A percentile compares a stretch with the other conserved stretches of the same genome.
These are phyloP conservation scores for Helicoverpa zea DNA, from an alignment of 1,140 invertebrate species.

Conservation along the genomic window DNA sequence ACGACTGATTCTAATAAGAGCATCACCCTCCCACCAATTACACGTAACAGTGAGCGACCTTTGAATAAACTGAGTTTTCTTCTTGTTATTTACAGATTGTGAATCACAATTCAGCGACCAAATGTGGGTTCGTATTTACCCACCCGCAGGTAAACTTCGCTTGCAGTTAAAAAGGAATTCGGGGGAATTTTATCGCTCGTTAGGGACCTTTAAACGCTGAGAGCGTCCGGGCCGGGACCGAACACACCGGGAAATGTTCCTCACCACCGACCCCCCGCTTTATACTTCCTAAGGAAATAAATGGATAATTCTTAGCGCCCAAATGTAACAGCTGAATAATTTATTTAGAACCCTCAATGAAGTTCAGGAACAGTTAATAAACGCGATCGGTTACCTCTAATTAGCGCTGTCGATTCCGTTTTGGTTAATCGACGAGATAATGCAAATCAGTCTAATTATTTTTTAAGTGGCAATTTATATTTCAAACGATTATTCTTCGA, in stretches of 20 bases:
- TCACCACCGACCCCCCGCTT: slow-evolving; percentile 17
- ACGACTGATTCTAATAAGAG: slow-evolving; percentile 46
- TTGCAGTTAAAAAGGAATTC: slow-evolving; percentile 81
- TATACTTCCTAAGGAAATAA: slow-evolving; percentile 50
- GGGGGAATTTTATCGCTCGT: slow-evolving; percentile 81
- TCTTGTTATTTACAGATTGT: slow-evolving; percentile 71
- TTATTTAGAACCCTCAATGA: slow-evolving; percentile 39
- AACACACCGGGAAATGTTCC: slow-evolving; percentile 34
- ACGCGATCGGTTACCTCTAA: slow-evolving; percentile 3
- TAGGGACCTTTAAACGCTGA: slow-evolving; percentile 75
- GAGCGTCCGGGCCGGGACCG: slow-evolving; percentile 55
- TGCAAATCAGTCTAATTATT: too few relatives aligned
- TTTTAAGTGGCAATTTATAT: too few relatives aligned
- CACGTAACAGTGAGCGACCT: slow-evolving; percentile 54
- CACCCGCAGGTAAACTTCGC: slow-evolving; percentile 78
- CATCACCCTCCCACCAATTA: slow-evolving; percentile 49
- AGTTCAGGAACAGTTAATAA: slow-evolving; percentile 26
- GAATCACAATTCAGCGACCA: slow-evolving; percentile 76
- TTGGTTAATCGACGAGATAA: too few relatives aligned
- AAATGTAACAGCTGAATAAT: slow-evolving; percentile 35
- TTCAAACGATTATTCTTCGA: too few relatives aligned
- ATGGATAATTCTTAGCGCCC: slow-evolving; percentile 46
- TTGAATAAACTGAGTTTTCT: slow-evolving; percentile 64
- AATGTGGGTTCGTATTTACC: slow-evolving; percentile 78
- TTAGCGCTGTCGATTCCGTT: neutral